phyloP scores from a whole-genome alignment of 92 coral and sea anemone species.

The Siderastrea siderea region DNA sequence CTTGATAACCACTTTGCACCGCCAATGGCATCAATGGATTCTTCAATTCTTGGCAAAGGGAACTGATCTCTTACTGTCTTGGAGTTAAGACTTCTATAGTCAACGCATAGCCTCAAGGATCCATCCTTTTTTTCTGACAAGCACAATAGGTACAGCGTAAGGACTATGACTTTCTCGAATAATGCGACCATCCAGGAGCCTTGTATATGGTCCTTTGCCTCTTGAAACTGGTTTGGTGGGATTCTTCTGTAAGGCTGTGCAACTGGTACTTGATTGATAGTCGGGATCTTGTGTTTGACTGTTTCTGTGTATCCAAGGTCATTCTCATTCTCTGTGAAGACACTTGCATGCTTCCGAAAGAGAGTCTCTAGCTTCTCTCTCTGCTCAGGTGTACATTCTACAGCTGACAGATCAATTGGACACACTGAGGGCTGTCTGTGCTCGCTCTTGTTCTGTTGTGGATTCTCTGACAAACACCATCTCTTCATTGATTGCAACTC shows the following conservation, averaged over 20 bases:
- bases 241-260: conserved; percentile 45
- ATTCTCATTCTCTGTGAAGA: conserved; percentile 43
- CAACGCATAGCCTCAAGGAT: conserved; percentile 43
- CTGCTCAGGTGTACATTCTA: conserved; percentile 49
- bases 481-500: conserved; percentile 50
- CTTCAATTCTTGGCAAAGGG: conserved; percentile 62
- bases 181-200: conserved; percentile 27
- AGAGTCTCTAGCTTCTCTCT: conserved; percentile 47
- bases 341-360: conserved; percentile 43
- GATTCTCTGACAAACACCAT: conserved; percentile 47
- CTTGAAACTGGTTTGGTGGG: conserved; percentile 58
- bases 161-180: conserved; percentile 66
- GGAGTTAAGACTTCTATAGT: conserved; percentile 43
- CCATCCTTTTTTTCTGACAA: conserved; percentile 57
- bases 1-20: conserved; percentile 48
- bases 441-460: conserved; percentile 9
- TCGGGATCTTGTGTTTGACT: conserved; percentile 62
- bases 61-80: conserved; percentile 51
- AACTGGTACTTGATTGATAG: conserved; percentile 52
- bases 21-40: conserved; percentile 55
- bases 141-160: conserved; percentile 54
- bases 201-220: conserved; percentile 64
- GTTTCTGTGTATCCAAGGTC: conserved; percentile 64
- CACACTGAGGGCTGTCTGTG: conserved; percentile 29
- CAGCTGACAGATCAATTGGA: conserved; percentile 55